Percentiles rank a stretch among this genome's conserved stretches.
phyloP scores from a whole-genome alignment of 2,888 invertebrate species.

The Tachina lurida region DNA sequence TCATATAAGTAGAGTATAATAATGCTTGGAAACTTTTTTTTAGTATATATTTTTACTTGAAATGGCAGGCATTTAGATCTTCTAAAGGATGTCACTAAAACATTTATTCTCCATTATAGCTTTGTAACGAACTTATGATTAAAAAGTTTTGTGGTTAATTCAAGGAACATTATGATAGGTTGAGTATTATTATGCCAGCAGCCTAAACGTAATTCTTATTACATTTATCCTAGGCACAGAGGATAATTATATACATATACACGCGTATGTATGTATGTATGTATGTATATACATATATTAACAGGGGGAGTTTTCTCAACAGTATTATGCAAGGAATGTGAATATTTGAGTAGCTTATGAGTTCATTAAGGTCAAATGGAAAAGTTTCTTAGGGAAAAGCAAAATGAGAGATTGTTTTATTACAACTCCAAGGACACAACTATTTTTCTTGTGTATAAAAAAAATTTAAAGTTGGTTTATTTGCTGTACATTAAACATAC shows the following conservation, averaged over 20 bases:
- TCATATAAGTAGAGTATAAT: not conserved
- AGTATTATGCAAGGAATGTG: not conserved
- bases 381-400: too few relatives aligned
- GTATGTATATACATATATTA: not conserved
- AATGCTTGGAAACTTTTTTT: not conserved
- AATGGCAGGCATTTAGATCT: not conserved
- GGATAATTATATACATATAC: not conserved
- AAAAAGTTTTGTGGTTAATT: slow-evolving; percentile 12
- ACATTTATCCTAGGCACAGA: not conserved
- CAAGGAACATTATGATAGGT: slow-evolving; percentile 48
- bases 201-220: not conserved
- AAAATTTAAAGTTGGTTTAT: too few relatives aligned
- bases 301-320: not conserved
- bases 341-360: not conserved
- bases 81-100: not conserved
- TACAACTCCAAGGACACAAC: too few relatives aligned
- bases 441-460: too few relatives aligned
- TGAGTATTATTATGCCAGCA: not conserved
- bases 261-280: not conserved
- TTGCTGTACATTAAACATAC: too few relatives aligned
- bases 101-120: not conserved
- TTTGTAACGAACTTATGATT: not conserved
- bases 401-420: too few relatives aligned
- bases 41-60: not conserved
- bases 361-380: not conserved